Conservation (phyloP, 2,113 vertebrate species). For the Polyodon spathula region DNA sequence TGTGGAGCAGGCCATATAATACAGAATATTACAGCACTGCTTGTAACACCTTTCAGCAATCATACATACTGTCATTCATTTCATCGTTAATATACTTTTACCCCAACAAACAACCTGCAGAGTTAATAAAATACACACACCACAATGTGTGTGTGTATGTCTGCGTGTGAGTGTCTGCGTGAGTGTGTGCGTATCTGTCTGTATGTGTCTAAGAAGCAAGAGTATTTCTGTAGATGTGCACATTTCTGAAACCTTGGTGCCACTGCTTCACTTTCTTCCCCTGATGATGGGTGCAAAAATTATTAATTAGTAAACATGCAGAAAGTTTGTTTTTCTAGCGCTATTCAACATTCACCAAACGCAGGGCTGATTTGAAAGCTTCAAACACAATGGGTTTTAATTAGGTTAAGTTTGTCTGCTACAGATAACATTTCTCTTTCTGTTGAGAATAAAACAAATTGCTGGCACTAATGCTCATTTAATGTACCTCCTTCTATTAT, state of each 20-base stretch:
- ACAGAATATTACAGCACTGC: too few relatives aligned
- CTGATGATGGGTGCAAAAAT: neutral
- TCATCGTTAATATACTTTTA: too few relatives aligned
- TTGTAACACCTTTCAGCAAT: too few relatives aligned
- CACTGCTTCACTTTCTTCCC: neutral
- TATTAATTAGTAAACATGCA: conserved; percentile 36
- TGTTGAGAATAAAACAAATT: conserved; percentile 55
- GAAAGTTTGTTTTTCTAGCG: conserved; percentile 12
- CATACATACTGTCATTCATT: too few relatives aligned
- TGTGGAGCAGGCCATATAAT: too few relatives aligned
- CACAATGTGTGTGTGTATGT: too few relatives aligned
- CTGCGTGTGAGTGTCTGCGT: too few relatives aligned
- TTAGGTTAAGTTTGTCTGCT: conserved; percentile 72
- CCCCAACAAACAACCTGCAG: too few relatives aligned
- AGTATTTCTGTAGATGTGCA: too few relatives aligned
- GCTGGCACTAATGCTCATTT: conserved; percentile 67
- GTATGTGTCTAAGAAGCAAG: too few relatives aligned
- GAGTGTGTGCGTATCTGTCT: too few relatives aligned
- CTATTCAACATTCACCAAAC: neutral
- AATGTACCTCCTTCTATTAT: conserved; percentile 59
- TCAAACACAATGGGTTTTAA: conserved; percentile 61
- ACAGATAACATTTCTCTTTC: conserved; percentile 73
- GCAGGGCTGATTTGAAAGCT: conserved; percentile 37
- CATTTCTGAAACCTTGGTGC: neutral
- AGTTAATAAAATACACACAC: too few relatives aligned